A percentile compares a stretch with the other conserved stretches of the same genome.
phyloP scores from a whole-genome alignment of 2,797 vertebrate genomes.

The Parambassis ranga region DNA sequence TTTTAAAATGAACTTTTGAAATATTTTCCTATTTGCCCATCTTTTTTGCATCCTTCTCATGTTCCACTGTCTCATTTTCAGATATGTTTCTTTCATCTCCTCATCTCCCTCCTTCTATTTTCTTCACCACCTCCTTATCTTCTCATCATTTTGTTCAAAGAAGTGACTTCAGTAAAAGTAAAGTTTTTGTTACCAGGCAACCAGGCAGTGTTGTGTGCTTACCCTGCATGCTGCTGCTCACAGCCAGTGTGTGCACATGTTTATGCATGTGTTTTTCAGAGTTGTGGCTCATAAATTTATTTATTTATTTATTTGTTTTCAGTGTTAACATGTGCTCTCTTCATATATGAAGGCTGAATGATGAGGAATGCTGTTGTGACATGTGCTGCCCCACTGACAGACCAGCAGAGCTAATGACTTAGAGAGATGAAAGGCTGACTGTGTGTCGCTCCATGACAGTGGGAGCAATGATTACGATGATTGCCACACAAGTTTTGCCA shows the following conservation, averaged over 20 bases:
- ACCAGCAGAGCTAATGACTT: slow-evolving; percentile 2
- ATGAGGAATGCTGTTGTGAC: neutral
- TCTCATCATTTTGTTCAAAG: slow-evolving; percentile 19
- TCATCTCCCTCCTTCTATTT: neutral
- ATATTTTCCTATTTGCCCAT: neutral
- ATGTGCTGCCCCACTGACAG: neutral
- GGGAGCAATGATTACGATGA: slow-evolving; percentile 2
- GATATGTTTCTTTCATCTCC: neutral
- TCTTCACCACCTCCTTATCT: slow-evolving; percentile 1
- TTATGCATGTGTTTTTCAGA: slow-evolving; percentile 4
- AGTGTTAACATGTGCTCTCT: neutral
- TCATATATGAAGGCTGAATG: neutral
- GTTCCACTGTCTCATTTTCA: neutral
- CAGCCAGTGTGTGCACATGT: neutral
- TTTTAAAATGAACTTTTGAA: slow-evolving; percentile 16
- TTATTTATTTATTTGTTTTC: neutral
- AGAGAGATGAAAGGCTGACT: neutral
- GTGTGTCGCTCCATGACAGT: neutral
- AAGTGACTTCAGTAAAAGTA: neutral
- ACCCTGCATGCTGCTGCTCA: neutral
- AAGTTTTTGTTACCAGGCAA: slow-evolving; percentile 52
- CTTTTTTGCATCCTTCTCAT: neutral
- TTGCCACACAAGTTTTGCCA: neutral
- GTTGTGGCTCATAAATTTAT: neutral
- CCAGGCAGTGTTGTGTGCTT: neutral